Base-by-base conservation (phyloP, 2,888 invertebrate genomes). In the Trissolcus japonicus region DNA sequence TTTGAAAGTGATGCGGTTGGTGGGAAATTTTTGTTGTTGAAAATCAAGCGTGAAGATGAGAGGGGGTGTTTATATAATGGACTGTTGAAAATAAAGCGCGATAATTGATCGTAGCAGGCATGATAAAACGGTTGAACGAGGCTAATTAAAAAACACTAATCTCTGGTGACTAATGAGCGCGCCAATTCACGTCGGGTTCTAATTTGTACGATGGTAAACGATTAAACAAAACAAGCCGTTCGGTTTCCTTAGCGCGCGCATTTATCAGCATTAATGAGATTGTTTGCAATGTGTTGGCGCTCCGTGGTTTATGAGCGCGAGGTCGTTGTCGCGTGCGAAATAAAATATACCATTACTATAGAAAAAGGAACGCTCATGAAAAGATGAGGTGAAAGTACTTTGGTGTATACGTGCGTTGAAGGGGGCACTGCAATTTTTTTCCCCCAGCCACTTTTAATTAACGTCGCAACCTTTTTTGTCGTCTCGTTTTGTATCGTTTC, bases 301-400 rank as follows among this genome's bases (percentile, higher is more conserved):
- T 50, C n/a, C 57, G 60, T 59, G 51, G 59, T 65, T 72, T 72
- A 72, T 54, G 63, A 59, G 63, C 63, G 72, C 72, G 63, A 72
- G 72, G 72, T 65, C 72, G 72, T 72, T 63, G 72, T 72, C 72
- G 63, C 63, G 54, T 59, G 63, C 62, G 59, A 72, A 72, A 72
- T 72, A 63, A 72, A 63, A 59, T 35, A 35, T 35, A 35, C 35
- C 35, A 35, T 29, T 54, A 16, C 57, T 13, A n/a, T 63, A 71
- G 62, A 71, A 71, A 71, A 71, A 63, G 71, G 57, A 63, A 53
- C 62, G 69, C 62, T 57, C 53, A 46, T 48, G 57, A 72, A 72
- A 63, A 72, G 35, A 35, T 35, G 59, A 72, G 72, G 72, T 72
- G 72, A 72, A 72, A 63, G 72, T 72, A 63, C 63, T 72, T 59